phyloP scores from a whole-genome alignment of 2,113 vertebrate species.

The Montifringilla adamsi region DNA sequence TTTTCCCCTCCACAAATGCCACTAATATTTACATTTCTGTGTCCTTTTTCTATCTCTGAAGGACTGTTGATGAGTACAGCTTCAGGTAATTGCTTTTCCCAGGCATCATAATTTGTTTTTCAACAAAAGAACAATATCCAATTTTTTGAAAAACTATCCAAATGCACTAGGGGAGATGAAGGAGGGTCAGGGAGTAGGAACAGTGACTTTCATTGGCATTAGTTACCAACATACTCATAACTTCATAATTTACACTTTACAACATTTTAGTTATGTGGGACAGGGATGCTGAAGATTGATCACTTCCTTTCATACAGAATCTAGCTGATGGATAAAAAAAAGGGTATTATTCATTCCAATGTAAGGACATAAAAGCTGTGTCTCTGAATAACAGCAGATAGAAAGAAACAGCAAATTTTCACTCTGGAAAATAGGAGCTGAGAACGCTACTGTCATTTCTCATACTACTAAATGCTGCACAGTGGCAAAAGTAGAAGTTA shows the following conservation, averaged over 20 bases:
- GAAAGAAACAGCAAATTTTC: slow-evolving; percentile 4
- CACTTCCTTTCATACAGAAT: not conserved
- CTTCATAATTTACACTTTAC: not conserved
- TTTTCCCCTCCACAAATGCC: not conserved
- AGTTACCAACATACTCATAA: not conserved
- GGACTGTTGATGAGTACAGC: not conserved
- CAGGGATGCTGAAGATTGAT: not conserved
- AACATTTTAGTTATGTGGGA: not conserved
- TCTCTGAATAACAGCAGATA: slow-evolving; percentile 19
- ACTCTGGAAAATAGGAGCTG: not conserved
- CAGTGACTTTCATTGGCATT: not conserved
- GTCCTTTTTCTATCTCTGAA: not conserved
- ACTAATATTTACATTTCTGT: slow-evolving; percentile 21
- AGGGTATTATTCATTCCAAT: not conserved
- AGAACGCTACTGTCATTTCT: not conserved
- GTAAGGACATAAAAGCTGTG: not conserved
- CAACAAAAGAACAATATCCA: not conserved
- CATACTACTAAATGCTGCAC: not conserved
- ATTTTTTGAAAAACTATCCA: not conserved
- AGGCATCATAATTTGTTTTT: not conserved
- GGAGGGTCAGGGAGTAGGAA: not conserved
- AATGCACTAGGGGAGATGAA: not conserved
- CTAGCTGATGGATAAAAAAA: not conserved
- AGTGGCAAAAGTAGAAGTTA: not conserved
- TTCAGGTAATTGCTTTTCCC: not conserved